These are phyloP conservation scores for Sparidentex hasta DNA, from an alignment of 2,797 vertebrate genomes.

Conservation along the genomic window DNA sequence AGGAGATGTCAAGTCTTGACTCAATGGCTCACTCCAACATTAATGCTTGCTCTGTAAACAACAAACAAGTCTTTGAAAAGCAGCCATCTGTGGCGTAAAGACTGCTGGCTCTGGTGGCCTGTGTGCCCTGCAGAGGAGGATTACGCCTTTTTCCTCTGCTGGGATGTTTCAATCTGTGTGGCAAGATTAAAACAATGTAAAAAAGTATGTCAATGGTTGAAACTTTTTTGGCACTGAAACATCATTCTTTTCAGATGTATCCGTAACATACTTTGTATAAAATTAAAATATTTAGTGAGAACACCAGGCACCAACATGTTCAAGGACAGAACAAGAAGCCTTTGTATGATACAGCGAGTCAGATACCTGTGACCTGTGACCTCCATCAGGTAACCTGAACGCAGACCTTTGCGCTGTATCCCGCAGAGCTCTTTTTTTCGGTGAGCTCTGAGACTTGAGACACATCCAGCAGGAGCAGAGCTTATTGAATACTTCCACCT, in stretches of 20 bases:
- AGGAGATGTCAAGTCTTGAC: background rate
- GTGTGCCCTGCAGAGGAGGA: background rate
- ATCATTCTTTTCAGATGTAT: background rate
- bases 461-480: background rate
- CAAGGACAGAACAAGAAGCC: background rate
- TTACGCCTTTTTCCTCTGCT: background rate
- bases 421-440: background rate
- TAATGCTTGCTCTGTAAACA: conserved; percentile 23
- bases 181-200: background rate
- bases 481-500: conserved; percentile 45
- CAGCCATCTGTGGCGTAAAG: conserved; percentile 20
- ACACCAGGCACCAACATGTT: background rate
- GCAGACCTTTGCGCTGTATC: background rate
- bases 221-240: background rate
- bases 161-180: conserved; percentile 1
- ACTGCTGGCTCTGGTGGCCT: conserved; percentile 12
- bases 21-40: conserved; percentile 25
- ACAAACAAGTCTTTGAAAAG: conserved; percentile 27
- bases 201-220: background rate
- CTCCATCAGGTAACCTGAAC: no score
- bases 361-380: no score
- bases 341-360: background rate
- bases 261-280: background rate
- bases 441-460: background rate
- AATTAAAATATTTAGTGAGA: background rate